Evolutionary conservation across 2,888 invertebrate species (phyloP).

Genomic region (Tetropium fuscum): DNA sequence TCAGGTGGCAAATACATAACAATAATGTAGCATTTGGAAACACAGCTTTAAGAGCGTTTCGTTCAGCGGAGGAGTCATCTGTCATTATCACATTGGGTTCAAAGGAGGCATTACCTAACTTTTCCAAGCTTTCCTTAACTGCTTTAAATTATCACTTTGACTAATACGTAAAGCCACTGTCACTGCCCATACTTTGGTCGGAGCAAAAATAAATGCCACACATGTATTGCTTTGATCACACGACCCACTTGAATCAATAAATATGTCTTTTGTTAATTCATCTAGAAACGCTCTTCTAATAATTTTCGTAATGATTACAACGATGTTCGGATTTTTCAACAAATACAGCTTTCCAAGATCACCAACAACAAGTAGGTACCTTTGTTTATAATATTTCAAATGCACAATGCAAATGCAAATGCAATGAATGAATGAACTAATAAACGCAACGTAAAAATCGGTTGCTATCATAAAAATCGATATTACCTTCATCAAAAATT

Average conservation of each 20-base stretch:
- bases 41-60: not conserved
- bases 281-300: conserved; percentile 19
- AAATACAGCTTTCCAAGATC: conserved; percentile 20
- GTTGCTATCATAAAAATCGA: too few relatives aligned
- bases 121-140: too few relatives aligned
- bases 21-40: conserved; percentile 21
- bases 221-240: conserved; percentile 26
- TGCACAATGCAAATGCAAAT: conserved; percentile 17
- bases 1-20: conserved; percentile 21
- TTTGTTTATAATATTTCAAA: conserved; percentile 20
- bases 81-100: conserved; percentile 11
- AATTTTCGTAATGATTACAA: conserved; percentile 9
- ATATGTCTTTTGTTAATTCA: conserved; percentile 22
- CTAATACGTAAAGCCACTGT: conserved; percentile 17
- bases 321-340: conserved; percentile 15
- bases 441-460: too few relatives aligned
- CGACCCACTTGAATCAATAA: conserved; percentile 1
- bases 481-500: too few relatives aligned
- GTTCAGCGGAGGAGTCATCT: not conserved
- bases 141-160: conserved; percentile 24
- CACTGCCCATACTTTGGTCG: conserved; percentile 19
- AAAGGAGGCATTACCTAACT: too few relatives aligned
- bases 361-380: conserved; percentile 11
- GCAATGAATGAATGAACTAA: too few relatives aligned
- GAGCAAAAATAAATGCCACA: conserved; percentile 25